These are phyloP conservation scores for Neomorphus geoffroyi DNA, from an alignment of 2,797 vertebrate genomes.

Conservation along the genomic window DNA sequence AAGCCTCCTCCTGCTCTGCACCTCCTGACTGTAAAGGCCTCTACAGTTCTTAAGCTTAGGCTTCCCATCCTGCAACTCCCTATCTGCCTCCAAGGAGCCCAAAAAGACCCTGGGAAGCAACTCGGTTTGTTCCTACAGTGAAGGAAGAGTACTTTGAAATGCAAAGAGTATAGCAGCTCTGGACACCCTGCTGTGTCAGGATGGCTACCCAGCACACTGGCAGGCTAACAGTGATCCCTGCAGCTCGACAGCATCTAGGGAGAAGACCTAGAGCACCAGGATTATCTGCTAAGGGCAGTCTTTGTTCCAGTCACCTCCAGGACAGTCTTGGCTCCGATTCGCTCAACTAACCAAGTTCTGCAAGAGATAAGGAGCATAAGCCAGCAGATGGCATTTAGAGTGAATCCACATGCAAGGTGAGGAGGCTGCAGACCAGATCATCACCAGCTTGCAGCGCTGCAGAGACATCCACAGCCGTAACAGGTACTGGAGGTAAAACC, in stretches of 20 bases:
- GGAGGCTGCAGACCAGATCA: not conserved
- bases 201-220: not conserved
- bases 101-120: not conserved
- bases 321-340: not conserved
- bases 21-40: not conserved
- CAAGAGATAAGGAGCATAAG: not conserved
- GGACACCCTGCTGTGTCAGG: not conserved
- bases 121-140: not conserved
- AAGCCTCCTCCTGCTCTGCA: not conserved
- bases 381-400: not conserved
- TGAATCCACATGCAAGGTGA: not conserved
- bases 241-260: not conserved
- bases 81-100: not conserved
- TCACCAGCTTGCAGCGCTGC: not conserved
- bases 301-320: not conserved
- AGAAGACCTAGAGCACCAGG: not conserved
- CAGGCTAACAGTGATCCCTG: not conserved
- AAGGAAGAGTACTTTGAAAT: conserved; percentile 2
- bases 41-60: not conserved
- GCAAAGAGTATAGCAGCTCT: not conserved
- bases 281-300: not conserved
- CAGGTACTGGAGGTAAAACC: not conserved
- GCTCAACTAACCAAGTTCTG: not conserved
- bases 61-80: not conserved
- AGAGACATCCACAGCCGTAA: not conserved